phyloP scores from a whole-genome alignment of 2,888 invertebrate species.

The Sphaerophoria taeniata region DNA sequence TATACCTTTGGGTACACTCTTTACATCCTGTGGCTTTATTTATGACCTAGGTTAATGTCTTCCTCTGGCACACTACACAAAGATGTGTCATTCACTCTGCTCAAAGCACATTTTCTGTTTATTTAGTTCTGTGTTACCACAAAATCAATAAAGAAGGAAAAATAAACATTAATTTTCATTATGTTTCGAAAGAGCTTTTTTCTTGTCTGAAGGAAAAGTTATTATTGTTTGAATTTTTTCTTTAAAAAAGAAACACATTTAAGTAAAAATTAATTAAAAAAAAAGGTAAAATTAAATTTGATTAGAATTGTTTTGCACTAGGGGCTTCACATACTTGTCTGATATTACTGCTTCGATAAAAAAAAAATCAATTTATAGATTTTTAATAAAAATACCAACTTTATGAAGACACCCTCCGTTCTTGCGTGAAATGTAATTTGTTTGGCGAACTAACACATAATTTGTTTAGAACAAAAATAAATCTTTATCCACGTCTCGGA shows the following conservation, averaged over 20 bases:
- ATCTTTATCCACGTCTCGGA: neutral
- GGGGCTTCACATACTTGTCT: neutral
- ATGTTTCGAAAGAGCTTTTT: neutral
- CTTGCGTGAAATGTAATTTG: neutral
- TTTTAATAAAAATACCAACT: slow-evolving; percentile 44
- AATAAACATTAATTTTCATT: neutral
- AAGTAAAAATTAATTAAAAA: too few species aligned
- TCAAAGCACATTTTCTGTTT: slow-evolving; percentile 1
- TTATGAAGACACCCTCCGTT: slow-evolving; percentile 24
- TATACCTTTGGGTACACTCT: neutral
- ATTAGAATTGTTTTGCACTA: too few species aligned
- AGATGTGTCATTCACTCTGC: slow-evolving; percentile 33
- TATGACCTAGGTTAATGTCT: slow-evolving; percentile 39
- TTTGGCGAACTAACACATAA: slow-evolving; percentile 28
- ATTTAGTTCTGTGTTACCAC: neutral
- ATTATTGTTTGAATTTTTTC: too few species aligned
- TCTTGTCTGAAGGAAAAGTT: too few species aligned
- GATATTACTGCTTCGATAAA: slow-evolving; percentile 4
- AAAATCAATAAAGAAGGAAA: slow-evolving; percentile 25
- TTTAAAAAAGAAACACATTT: too few species aligned
- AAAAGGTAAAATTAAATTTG: too few species aligned
- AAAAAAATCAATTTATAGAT: slow-evolving; percentile 72
- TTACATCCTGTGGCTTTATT: slow-evolving; percentile 1
- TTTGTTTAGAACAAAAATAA: neutral
- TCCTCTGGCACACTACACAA: slow-evolving; percentile 2